phyloP scores from a whole-genome alignment of 2,797 vertebrate species.

The Austrolebias charrua region DNA sequence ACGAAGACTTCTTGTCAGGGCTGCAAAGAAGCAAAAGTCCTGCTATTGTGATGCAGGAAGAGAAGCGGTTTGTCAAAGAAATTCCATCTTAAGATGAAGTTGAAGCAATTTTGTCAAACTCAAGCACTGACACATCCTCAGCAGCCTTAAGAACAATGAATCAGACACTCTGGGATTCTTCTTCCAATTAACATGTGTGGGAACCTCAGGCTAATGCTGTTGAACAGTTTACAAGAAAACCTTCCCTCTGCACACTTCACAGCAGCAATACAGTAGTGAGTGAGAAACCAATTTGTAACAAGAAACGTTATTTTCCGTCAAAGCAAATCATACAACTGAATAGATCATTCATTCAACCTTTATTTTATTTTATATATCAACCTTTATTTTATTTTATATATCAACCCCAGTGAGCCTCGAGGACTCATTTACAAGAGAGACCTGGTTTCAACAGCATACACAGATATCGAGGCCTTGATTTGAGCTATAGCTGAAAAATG shows the following conservation, averaged over 20 bases:
- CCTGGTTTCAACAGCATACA: no score
- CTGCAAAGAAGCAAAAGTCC: background rate
- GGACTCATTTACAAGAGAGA: no score
- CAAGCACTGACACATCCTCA: constrained; percentile 18
- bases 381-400: no score
- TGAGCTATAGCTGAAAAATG: background rate
- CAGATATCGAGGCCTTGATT: no score
- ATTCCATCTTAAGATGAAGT: constrained; percentile 21
- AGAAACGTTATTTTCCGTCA: constrained; percentile 6
- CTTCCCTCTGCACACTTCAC: constrained; percentile 12
- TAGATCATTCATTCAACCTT: no score
- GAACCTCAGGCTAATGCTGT: constrained; percentile 27
- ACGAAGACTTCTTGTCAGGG: constrained; percentile 12
- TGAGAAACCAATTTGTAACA: background rate
- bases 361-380: no score
- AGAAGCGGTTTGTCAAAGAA: constrained; percentile 10
- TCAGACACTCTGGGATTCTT: constrained; percentile 28
- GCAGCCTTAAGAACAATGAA: constrained; percentile 21
- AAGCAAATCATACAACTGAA: constrained; percentile 17
- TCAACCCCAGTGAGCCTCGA: no score
- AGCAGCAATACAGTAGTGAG: background rate
- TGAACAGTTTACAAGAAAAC: constrained; percentile 25
- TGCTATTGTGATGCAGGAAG: constrained; percentile 1
- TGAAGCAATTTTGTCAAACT: constrained; percentile 17
- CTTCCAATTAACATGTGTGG: constrained; percentile 21